Conservation (phyloP, 2,888 invertebrate genomes). For the Marasmarcha lunaedactyla region DNA sequence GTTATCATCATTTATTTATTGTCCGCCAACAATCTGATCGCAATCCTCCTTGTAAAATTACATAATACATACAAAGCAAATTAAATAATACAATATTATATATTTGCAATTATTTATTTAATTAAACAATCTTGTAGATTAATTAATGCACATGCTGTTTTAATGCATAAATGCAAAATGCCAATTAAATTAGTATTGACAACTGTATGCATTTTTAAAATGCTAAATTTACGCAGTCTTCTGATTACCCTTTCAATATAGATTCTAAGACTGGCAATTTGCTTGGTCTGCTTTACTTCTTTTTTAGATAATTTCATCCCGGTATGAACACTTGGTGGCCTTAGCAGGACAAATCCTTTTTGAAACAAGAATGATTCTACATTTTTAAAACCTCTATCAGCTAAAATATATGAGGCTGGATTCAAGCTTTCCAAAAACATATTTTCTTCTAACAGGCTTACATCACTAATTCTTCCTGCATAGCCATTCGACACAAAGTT, state of each 20-base stretch:
- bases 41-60: too few species aligned
- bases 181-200: neutral
- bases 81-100: too few species aligned
- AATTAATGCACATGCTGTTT: neutral
- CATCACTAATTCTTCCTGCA: slow-evolving; percentile 1
- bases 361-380: slow-evolving; percentile 3
- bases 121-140: neutral
- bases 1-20: too few species aligned
- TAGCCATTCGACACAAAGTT: slow-evolving; percentile 3
- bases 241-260: slow-evolving; percentile 9
- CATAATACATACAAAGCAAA: too few species aligned
- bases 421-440: slow-evolving; percentile 6
- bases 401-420: slow-evolving; percentile 3
- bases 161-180: neutral
- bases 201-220: slow-evolving; percentile 2
- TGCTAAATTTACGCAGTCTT: slow-evolving; percentile 4
- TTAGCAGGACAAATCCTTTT: slow-evolving; percentile 7
- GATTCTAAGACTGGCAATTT: slow-evolving; percentile 8
- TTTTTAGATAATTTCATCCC: slow-evolving; percentile 9
- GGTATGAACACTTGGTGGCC: slow-evolving; percentile 7
- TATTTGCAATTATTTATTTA: too few species aligned
- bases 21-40: too few species aligned
- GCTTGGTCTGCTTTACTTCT: slow-evolving; percentile 9
- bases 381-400: slow-evolving; percentile 11
- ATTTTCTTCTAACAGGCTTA: slow-evolving; percentile 1